These are phyloP conservation scores for Catostylus mosaicus DNA, from an alignment of 30 jellyfish, hydroid and myxozoan species.

Conservation along the genomic window DNA sequence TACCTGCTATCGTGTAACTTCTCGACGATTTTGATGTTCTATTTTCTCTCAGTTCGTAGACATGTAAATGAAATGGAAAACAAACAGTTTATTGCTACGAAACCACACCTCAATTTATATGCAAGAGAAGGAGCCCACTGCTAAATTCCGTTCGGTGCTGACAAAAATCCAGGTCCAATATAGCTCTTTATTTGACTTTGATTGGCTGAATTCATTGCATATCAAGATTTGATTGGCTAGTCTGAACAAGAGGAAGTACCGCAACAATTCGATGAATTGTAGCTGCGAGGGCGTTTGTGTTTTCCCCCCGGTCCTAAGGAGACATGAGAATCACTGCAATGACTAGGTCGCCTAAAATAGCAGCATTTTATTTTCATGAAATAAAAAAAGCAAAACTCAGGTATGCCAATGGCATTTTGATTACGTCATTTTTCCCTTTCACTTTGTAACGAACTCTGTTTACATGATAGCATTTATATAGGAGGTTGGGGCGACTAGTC, in stretches of 20 bases:
- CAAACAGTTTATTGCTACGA: slow-evolving; percentile 57
- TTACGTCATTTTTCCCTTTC: not conserved
- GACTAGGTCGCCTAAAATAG: slow-evolving; percentile 41
- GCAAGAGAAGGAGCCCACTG: slow-evolving; percentile 58
- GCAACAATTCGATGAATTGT: slow-evolving; percentile 20
- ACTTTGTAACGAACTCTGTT: not conserved
- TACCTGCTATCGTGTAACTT: slow-evolving; percentile 29
- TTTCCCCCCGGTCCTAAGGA: slow-evolving; percentile 63
- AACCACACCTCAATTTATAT: slow-evolving; percentile 84
- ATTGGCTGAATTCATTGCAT: slow-evolving; percentile 20
- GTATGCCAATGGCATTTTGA: not conserved
- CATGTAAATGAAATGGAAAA: slow-evolving; percentile 53
- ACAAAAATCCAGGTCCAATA: slow-evolving; percentile 41
- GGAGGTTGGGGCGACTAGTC: slow-evolving; percentile 53
- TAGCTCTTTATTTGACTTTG: slow-evolving; percentile 26
- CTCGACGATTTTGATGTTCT: not conserved
- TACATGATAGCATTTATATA: not conserved
- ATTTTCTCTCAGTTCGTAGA: slow-evolving; percentile 21
- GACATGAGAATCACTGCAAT: not conserved
- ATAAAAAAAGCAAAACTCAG: not conserved
- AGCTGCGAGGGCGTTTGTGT: slow-evolving; percentile 50
- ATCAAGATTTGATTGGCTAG: slow-evolving; percentile 47
- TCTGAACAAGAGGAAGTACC: slow-evolving; percentile 61
- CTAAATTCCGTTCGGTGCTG: slow-evolving; percentile 69
- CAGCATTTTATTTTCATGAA: not conserved